These are phyloP conservation scores for Pissodes strobi DNA, from an alignment of 1,140 invertebrate genomes.

Conservation along the genomic window DNA sequence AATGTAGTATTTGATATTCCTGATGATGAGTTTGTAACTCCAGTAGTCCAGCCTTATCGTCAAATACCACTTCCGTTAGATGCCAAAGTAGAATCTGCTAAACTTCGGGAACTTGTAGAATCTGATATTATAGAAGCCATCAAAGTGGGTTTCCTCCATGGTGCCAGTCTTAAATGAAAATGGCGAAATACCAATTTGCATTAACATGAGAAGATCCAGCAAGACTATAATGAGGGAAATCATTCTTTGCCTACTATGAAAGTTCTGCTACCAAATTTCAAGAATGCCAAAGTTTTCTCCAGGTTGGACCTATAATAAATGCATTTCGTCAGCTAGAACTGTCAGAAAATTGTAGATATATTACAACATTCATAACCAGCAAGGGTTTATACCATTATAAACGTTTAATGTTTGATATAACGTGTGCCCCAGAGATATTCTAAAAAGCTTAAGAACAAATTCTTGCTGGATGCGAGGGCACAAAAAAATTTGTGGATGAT, in stretches of 20 bases:
- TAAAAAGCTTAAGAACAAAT: conserved; percentile 51
- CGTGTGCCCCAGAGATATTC: conserved; percentile 51
- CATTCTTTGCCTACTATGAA: conserved; percentile 19
- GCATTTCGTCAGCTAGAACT: conserved; percentile 29
- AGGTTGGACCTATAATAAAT: conserved; percentile 30
- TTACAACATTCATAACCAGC: too few species aligned
- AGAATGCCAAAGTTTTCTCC: conserved; percentile 23
- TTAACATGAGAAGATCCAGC: conserved; percentile 54
- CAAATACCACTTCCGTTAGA: conserved; percentile 45
- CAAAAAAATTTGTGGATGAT: conserved; percentile 51
- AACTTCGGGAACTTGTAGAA: conserved; percentile 18
- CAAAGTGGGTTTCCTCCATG: conserved; percentile 52
- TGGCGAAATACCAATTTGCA: conserved; percentile 50
- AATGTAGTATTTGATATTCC: conserved; percentile 32
- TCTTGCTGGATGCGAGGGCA: conserved; percentile 40
- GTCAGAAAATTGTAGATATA: too few species aligned
- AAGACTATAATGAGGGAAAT: conserved; percentile 52
- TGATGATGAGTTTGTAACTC: conserved; percentile 39
- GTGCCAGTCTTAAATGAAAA: conserved; percentile 47
- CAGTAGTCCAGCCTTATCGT: conserved; percentile 46
- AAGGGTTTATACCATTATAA: too few species aligned
- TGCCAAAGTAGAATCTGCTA: conserved; percentile 14
- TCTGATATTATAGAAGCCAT: conserved; percentile 26
- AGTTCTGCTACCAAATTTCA: conserved; percentile 10
- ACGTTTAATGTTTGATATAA: conserved; percentile 44